Conservation (phyloP, 1,140 invertebrate genomes). For the Drosophila pachea region DNA sequence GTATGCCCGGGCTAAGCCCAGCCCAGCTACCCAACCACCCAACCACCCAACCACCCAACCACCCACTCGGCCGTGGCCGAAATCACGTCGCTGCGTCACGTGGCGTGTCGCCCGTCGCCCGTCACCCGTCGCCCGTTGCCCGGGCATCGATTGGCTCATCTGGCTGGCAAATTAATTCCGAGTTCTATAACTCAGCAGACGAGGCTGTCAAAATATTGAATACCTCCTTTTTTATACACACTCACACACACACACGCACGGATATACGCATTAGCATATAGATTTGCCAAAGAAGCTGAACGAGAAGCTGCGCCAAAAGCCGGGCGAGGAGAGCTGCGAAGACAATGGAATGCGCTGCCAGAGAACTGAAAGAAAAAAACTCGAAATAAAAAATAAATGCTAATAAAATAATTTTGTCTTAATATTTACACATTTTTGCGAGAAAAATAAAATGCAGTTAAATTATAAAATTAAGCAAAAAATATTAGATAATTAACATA, state of each 20-base stretch:
- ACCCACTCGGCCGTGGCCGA: background rate
- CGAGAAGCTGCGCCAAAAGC: conserved; percentile 3
- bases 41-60: conserved; percentile 1
- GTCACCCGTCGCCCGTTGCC: conserved; percentile 28
- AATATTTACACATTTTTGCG: too few relatives aligned
- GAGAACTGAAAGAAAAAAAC: too few relatives aligned
- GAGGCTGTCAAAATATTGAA: conserved; percentile 78
- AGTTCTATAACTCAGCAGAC: conserved; percentile 73
- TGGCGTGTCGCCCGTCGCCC: conserved; percentile 1
- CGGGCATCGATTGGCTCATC: conserved; percentile 38
- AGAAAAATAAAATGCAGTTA: too few relatives aligned
- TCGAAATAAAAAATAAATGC: too few relatives aligned
- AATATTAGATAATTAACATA: too few relatives aligned
- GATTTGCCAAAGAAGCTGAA: conserved; percentile 61
- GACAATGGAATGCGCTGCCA: conserved; percentile 2
- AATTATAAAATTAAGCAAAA: too few relatives aligned
- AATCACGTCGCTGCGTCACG: conserved; percentile 47
- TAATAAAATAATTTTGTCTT: too few relatives aligned
- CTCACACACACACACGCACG: conserved; percentile 6
- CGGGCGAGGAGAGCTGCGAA: background rate
- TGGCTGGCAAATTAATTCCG: conserved; percentile 61
- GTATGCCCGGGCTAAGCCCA: background rate
- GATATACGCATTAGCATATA: background rate
- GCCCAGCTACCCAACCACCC: background rate
- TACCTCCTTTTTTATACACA: conserved; percentile 25